phyloP scores from a whole-genome alignment of 35 echinoderm and acorn worm genomes.

The Strongylocentrotus purpuratus region DNA sequence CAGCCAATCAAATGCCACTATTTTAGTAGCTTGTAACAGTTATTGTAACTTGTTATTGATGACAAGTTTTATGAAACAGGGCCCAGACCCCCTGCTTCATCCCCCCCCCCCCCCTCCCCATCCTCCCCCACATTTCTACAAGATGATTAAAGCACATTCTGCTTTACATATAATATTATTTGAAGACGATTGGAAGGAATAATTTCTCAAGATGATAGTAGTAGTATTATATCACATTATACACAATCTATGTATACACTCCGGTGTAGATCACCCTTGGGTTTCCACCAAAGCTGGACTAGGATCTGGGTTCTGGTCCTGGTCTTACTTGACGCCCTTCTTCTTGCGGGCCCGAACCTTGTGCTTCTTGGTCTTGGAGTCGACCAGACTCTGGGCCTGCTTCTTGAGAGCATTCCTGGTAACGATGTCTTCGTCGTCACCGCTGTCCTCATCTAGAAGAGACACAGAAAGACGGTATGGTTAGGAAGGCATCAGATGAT shows the following conservation, averaged over 20 bases:
- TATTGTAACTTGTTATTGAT: too few relatives aligned
- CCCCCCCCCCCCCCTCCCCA: too few relatives aligned
- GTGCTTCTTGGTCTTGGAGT: constrained; percentile 98
- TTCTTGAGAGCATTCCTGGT: constrained; percentile 90
- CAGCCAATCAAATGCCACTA: too few relatives aligned
- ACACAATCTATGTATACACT: not conserved
- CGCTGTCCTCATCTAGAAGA: constrained; percentile 91
- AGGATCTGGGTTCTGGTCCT: not conserved
- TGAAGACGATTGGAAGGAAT: not conserved
- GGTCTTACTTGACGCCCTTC: constrained; percentile 70
- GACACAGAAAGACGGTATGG: not conserved
- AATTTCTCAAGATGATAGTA: not conserved
- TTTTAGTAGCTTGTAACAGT: too few relatives aligned
- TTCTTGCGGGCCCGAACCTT: constrained; percentile 98
- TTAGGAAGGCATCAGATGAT: too few relatives aligned
- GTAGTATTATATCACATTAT: not conserved
- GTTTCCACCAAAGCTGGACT: not conserved
- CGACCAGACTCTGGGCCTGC: constrained; percentile 84
- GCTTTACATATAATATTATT: not conserved
- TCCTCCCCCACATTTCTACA: too few relatives aligned
- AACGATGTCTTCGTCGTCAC: constrained; percentile 94
- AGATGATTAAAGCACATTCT: not conserved
- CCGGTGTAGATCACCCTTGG: not conserved
- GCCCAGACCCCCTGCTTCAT: too few relatives aligned
- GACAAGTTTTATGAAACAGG: too few relatives aligned